A percentile compares a stretch with the other conserved stretches of the same genome.
These are phyloP conservation scores for Phortica okadai DNA, from an alignment of 2,888 invertebrate genomes.

Conservation along the genomic window DNA sequence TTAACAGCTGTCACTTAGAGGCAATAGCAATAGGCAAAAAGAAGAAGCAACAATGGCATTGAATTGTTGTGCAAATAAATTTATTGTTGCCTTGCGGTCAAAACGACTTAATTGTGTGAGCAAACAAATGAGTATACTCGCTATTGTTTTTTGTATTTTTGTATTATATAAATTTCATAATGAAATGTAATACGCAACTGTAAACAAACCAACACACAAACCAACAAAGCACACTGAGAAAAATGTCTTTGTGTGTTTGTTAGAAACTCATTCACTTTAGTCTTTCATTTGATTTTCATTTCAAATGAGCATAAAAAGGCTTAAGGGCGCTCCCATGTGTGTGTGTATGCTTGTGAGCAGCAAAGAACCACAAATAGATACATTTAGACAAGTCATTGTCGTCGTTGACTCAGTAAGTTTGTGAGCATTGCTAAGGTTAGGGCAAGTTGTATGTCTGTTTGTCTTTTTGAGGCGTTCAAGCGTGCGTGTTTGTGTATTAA, in stretches of 20 bases:
- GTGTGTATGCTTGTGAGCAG: background rate
- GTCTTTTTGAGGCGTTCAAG: background rate
- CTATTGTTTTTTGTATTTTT: slow-evolving; percentile 1
- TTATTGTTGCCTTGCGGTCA: slow-evolving; percentile 2
- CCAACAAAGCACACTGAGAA: background rate
- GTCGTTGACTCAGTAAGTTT: background rate
- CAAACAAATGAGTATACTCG: slow-evolving; percentile 37
- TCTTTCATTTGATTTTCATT: background rate
- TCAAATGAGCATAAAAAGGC: background rate
- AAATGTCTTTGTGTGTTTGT: background rate
- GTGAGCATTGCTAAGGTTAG: too few relatives aligned
- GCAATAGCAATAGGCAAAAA: too few relatives aligned
- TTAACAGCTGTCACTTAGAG: too few relatives aligned
- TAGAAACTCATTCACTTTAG: background rate
- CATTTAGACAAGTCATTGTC: background rate
- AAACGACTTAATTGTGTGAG: slow-evolving; percentile 41
- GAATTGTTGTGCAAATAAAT: too few relatives aligned
- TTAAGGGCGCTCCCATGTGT: background rate
- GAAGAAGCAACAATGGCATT: too few relatives aligned
- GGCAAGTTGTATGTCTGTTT: background rate
- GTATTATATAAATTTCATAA: slow-evolving; percentile 43
- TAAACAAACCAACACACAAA: background rate
- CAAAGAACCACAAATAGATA: background rate
- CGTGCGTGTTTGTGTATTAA: background rate
- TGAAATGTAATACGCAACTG: slow-evolving; percentile 21